These are phyloP conservation scores for Pharmacophagus antenor DNA, from an alignment of 2,888 invertebrate species.

Conservation along the genomic window DNA sequence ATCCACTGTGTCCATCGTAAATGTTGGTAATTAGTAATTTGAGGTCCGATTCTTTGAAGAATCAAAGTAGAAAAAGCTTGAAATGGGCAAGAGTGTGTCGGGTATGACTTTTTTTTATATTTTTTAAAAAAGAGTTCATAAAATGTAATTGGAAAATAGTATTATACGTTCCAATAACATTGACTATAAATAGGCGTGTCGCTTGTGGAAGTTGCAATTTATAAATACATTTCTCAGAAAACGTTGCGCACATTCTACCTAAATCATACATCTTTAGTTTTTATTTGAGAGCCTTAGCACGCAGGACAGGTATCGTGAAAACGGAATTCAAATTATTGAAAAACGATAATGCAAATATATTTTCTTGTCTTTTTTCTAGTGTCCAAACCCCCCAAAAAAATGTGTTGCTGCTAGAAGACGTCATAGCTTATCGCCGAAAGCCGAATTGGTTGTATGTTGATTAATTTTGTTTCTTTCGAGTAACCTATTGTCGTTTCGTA, in stretches of 20 bases:
- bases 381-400: conserved; percentile 31
- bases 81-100: no score
- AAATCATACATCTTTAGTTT: conserved; percentile 41
- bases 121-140: neutral
- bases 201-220: neutral
- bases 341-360: conserved; percentile 12
- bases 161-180: neutral
- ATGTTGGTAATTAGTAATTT: no score
- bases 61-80: no score
- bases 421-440: conserved; percentile 23
- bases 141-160: neutral
- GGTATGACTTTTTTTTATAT: neutral
- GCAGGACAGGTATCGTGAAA: conserved; percentile 33
- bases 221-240: conserved; percentile 33
- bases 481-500: no score
- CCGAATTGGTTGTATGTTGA: neutral
- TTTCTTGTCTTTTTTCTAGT: conserved; percentile 39
- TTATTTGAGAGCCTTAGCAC: conserved; percentile 40
- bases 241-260: conserved; percentile 34
- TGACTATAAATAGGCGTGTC: neutral
- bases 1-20: no score
- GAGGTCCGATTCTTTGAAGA: no score
- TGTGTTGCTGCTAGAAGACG: conserved; percentile 11
- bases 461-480: neutral
- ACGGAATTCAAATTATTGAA: conserved; percentile 2